These are phyloP conservation scores for Imbricaverruca yamaguchii DNA, from an alignment of 2,888 invertebrate genomes.

Conservation along the genomic window DNA sequence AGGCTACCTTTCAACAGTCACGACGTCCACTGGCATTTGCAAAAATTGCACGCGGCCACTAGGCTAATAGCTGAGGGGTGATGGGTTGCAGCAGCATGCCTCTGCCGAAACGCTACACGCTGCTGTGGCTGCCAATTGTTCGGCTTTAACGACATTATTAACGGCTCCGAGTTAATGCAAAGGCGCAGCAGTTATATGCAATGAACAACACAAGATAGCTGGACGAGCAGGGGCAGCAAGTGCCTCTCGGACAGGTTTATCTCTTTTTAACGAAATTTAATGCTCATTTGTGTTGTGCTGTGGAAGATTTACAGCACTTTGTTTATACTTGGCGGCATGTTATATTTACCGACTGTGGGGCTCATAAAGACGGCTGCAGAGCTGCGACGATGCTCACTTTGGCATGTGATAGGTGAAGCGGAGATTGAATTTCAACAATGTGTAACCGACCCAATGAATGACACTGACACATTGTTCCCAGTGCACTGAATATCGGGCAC, in stretches of 20 bases:
- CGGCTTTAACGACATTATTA: no score
- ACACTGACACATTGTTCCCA: neutral
- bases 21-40: no score
- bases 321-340: neutral
- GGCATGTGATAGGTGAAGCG: neutral
- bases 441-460: neutral
- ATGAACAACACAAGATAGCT: neutral
- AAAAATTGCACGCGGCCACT: no score
- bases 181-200: no score
- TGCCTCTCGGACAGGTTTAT: neutral
- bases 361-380: neutral
- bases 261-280: slow-evolving; percentile 16
- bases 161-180: no score
- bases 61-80: no score
- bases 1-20: no score
- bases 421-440: neutral
- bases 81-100: no score
- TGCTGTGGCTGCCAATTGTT: no score
- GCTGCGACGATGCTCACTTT: neutral
- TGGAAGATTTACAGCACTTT: neutral
- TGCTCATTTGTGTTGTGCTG: neutral
- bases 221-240: neutral
- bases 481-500: neutral
- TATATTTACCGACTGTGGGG: neutral
- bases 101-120: no score